These are phyloP conservation scores for Loripinus fragilis DNA, from an alignment of 2,888 invertebrate genomes.

Conservation along the genomic window DNA sequence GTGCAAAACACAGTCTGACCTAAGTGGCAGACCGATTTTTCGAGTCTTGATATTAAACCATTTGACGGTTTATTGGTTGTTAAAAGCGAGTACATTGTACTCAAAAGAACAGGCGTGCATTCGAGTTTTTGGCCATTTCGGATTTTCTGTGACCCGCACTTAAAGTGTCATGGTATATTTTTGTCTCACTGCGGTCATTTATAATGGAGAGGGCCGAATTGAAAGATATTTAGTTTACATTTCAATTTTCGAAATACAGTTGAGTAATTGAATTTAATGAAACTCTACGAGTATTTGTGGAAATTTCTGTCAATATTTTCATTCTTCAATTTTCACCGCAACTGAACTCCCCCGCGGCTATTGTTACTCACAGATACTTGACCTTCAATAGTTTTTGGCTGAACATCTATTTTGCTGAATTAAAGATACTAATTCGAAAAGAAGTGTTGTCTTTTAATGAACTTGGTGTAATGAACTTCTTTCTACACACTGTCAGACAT, in stretches of 20 bases:
- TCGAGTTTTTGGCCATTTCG: no score
- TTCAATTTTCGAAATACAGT: background rate
- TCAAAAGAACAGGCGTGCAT: no score
- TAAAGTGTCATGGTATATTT: background rate
- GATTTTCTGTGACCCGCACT: no score
- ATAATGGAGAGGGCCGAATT: background rate
- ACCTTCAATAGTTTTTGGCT: background rate
- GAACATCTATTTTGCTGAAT: background rate
- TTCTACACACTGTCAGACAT: no score
- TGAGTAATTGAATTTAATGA: background rate
- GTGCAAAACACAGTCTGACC: no score
- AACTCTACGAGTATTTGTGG: background rate
- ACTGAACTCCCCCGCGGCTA: background rate
- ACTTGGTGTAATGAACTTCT: background rate
- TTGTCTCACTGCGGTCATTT: background rate
- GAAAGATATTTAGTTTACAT: background rate
- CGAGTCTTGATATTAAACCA: no score
- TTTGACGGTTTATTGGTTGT: no score
- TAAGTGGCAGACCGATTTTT: no score
- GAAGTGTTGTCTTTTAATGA: background rate
- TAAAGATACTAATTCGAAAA: background rate
- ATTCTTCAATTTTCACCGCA: background rate
- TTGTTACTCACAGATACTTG: background rate
- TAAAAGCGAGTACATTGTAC: no score
- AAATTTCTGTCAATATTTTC: conserved; percentile 5